Evolutionary conservation across 2,797 vertebrate species (phyloP), one percentile per base, ranked within the genome.

Genomic region (Falco biarmicus): DNA sequence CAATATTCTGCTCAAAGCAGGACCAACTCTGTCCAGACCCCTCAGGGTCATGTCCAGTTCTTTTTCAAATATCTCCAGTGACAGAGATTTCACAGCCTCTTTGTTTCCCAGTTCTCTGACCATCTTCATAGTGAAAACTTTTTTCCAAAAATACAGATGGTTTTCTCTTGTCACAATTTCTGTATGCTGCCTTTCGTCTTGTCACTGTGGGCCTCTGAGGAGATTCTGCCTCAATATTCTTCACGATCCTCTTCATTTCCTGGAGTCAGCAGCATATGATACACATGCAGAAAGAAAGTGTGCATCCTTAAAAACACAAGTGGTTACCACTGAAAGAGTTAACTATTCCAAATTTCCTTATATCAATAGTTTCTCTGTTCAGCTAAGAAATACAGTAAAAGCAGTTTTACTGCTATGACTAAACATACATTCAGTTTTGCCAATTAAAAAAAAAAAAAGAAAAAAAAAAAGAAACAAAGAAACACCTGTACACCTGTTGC

Each of bases 281-380:
- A 24, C 11, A 14, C 15, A 16, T 4, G 15, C 9, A 15, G 32
- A 43, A 73, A 59, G 28, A 76, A 11, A 45, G 2, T 0, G 0
- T 2, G 11, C 1, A 4, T 47, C 64, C 68, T 74, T 66, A 63
- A 43, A 59, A 75, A 17, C 14, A 60, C 24, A 56, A 60, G 21
- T 28, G 28, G 25, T 11, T 89, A 64, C 17, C 16, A 26, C 18
- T 39, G 14, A 24, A 43, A 64, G 28, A 69, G 39, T 54, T 80
- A 68, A 28, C 1, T 11, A 4, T 29, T 59, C 51, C 74, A 31
- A 74, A n/a, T 74, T 66, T 85, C 15, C 28, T 88, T 28, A 13
- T 37, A 64, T 86, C 34, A 69, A 48, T 26, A 57, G 24, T 25
- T 90, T 56, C 32, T 70, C 73, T 74, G 13, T n/a, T 83, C 66